A percentile compares a stretch with the other conserved stretches of the same genome.
Evolutionary conservation across 92 coral and sea anemone genomes (phyloP).

Genomic region (Epizoanthus ramosus): DNA sequence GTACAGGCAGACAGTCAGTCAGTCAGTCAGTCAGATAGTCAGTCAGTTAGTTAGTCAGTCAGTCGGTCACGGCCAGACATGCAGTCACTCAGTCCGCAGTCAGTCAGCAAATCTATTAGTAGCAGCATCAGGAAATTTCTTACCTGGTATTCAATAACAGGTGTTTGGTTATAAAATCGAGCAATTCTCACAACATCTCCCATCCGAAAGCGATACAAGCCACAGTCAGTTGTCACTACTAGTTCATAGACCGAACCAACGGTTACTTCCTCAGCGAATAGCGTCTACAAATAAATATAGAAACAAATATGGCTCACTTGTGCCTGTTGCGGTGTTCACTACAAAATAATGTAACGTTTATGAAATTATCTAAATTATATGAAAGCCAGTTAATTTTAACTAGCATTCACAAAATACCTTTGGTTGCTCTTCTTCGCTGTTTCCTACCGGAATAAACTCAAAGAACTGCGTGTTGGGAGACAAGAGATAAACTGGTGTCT

Average conservation of each 20-base stretch:
- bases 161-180: slow-evolving; percentile 50
- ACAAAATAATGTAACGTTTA: no score
- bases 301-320: neutral
- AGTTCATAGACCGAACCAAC: slow-evolving; percentile 52
- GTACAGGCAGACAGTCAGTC: no score
- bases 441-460: slow-evolving; percentile 54
- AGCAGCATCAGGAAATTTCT: no score
- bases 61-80: no score
- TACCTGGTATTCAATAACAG: slow-evolving; percentile 42
- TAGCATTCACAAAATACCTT: slow-evolving; percentile 9
- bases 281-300: slow-evolving; percentile 18
- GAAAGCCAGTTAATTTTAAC: neutral
- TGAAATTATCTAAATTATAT: no score
- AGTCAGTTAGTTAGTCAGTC: no score
- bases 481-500: slow-evolving; percentile 36
- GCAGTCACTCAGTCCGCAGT: no score
- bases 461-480: slow-evolving; percentile 45
- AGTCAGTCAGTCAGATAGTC: no score
- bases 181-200: slow-evolving; percentile 55
- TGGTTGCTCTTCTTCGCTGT: slow-evolving; percentile 49
- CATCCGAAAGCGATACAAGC: slow-evolving; percentile 55
- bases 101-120: no score
- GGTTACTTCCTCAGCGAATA: slow-evolving; percentile 41
- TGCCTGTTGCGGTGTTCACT: neutral
- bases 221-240: slow-evolving; percentile 49